phyloP scores from a whole-genome alignment of 2,113 vertebrate species.

The Myodes glareolus region DNA sequence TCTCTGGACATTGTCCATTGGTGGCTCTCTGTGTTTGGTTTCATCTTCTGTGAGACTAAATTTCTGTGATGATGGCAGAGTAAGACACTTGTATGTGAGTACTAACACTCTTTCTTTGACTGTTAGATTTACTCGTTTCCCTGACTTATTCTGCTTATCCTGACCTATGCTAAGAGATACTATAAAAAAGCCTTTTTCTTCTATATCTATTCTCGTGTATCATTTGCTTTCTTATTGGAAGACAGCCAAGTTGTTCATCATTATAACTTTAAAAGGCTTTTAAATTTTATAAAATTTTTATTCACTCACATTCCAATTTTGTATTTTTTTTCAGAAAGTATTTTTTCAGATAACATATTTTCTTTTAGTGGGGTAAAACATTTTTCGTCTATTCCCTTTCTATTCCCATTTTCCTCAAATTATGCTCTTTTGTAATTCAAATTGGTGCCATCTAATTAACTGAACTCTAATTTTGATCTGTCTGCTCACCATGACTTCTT shows the following conservation, averaged over 20 bases:
- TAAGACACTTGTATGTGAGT: too few relatives aligned
- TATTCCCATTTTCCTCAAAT: conserved; percentile 24
- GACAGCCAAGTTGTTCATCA: background rate
- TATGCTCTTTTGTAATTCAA: conserved; percentile 59
- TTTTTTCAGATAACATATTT: conserved; percentile 29
- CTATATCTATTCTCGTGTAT: background rate
- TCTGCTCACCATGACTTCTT: conserved; percentile 3
- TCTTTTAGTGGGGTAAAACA: background rate
- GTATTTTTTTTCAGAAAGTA: background rate
- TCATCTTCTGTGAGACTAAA: background rate
- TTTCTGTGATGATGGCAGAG: background rate
- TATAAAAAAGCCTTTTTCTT: background rate
- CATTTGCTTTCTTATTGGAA: background rate
- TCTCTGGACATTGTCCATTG: background rate
- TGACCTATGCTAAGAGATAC: background rate
- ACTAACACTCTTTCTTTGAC: background rate
- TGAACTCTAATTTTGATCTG: conserved; percentile 64
- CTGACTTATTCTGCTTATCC: background rate
- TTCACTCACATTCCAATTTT: background rate
- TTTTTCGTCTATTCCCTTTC: background rate
- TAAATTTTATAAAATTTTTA: background rate
- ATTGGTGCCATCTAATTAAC: conserved; percentile 65
- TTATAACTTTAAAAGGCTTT: background rate
- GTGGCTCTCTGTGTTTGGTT: background rate
- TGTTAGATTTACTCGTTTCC: background rate